These are phyloP conservation scores for Drosophila macrothrix DNA, from an alignment of 2,888 invertebrate species.

Conservation along the genomic window DNA sequence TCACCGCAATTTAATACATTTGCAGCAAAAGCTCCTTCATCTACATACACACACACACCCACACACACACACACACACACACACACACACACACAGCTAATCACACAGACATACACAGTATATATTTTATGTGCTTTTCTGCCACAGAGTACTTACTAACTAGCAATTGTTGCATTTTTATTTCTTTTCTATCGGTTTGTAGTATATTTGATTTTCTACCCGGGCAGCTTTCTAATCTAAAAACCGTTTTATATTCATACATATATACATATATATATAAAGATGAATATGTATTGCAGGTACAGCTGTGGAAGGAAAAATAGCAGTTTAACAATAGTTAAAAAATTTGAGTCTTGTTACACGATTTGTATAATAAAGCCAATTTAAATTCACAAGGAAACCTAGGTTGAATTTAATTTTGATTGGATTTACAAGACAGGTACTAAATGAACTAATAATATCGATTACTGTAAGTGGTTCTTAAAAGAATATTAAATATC, in stretches of 20 bases:
- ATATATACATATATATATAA: not conserved
- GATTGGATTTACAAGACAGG: not conserved
- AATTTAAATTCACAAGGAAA: not conserved
- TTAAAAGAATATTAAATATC: not conserved
- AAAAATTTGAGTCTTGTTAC: not conserved
- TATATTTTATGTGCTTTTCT: not conserved
- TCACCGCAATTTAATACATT: constrained; percentile 20
- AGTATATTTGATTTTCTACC: not conserved
- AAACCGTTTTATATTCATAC: not conserved
- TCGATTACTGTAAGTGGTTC: not conserved
- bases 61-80: not conserved
- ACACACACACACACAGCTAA: not conserved
- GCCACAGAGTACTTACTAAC: not conserved
- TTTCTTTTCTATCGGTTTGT: not conserved
- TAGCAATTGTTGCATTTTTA: not conserved
- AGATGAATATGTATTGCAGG: not conserved
- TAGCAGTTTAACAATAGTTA: not conserved
- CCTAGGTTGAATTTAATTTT: not conserved
- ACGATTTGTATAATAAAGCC: not conserved
- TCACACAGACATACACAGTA: not conserved
- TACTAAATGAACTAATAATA: not conserved
- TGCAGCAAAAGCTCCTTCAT: constrained; percentile 15
- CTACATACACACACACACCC: not conserved
- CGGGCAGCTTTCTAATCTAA: not conserved
- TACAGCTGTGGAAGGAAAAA: not conserved